A percentile compares a stretch with the other conserved stretches of the same genome.
Conservation (phyloP, 2,113 vertebrate species). For the Platysteira castanea region DNA sequence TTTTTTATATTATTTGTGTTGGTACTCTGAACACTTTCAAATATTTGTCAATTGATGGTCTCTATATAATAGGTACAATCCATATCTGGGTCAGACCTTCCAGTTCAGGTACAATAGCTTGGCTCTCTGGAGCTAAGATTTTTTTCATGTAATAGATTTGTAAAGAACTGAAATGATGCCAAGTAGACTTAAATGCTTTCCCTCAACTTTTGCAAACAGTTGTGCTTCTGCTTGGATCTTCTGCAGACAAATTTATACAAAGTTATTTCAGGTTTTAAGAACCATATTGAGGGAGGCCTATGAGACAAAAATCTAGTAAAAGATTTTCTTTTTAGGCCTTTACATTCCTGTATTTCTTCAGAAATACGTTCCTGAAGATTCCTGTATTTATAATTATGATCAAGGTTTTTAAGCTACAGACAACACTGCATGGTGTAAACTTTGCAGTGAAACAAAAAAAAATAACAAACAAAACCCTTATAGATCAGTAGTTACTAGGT, state of each 20-base stretch:
- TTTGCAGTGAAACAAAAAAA: not conserved
- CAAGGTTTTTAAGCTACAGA: not conserved
- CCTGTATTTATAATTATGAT: not conserved
- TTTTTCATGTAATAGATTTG: slow-evolving; percentile 31
- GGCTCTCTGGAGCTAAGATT: not conserved
- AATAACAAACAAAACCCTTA: not conserved
- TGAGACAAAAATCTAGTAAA: not conserved
- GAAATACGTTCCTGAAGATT: not conserved
- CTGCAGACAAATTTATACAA: slow-evolving; percentile 7
- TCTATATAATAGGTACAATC: slow-evolving; percentile 36
- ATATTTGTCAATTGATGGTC: slow-evolving; percentile 27
- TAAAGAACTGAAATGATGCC: slow-evolving; percentile 32
- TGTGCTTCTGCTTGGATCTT: slow-evolving; percentile 2
- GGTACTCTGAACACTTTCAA: slow-evolving; percentile 24
- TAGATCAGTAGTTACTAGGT: not conserved
- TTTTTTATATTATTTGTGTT: not conserved
- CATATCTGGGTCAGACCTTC: slow-evolving; percentile 50
- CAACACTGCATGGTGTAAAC: not conserved
- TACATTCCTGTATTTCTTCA: not conserved
- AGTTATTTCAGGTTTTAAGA: not conserved
- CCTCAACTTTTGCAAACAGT: slow-evolving; percentile 16
- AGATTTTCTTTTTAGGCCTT: not conserved
- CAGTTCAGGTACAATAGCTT: slow-evolving; percentile 36
- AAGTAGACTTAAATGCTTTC: slow-evolving; percentile 18
- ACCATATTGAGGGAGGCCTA: not conserved